Evolutionary conservation across 2,797 vertebrate species (phyloP).

Genomic region (Rhinogobio ventralis): DNA sequence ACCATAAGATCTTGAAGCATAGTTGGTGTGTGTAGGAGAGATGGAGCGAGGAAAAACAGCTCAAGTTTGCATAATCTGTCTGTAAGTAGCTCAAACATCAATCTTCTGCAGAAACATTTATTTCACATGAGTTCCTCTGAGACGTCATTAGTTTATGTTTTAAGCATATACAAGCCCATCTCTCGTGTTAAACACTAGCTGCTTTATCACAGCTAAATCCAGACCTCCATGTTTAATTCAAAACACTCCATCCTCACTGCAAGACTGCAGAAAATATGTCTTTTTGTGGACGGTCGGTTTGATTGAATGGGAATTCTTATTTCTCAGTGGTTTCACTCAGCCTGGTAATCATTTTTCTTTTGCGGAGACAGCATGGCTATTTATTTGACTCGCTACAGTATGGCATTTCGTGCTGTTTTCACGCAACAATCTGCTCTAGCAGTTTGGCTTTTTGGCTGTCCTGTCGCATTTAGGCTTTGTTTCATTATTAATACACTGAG

Average conservation of each 20-base stretch:
- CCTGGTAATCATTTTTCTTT: not conserved
- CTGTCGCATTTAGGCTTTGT: conserved; percentile 28
- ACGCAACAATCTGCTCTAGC: conserved; percentile 25
- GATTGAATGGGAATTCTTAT: conserved; percentile 24
- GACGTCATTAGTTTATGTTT: conserved; percentile 36
- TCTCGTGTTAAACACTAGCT: conserved; percentile 5
- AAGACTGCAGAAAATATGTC: not conserved
- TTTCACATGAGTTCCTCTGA: conserved; percentile 35
- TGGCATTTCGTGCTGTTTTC: conserved; percentile 15
- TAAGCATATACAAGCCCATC: conserved; percentile 16
- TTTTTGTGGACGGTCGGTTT: conserved; percentile 18
- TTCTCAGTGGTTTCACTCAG: conserved; percentile 12
- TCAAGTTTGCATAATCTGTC: conserved; percentile 27
- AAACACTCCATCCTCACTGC: not conserved
- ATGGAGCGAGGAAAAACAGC: not conserved
- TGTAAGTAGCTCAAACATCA: conserved; percentile 6
- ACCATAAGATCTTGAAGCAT: conserved; percentile 1
- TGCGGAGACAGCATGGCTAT: conserved; percentile 14
- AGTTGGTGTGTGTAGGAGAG: conserved; percentile 8
- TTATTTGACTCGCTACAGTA: conserved; percentile 6
- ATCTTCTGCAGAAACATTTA: conserved; percentile 24
- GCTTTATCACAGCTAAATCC: conserved; percentile 34
- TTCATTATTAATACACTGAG: conserved; percentile 38
- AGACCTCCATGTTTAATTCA: conserved; percentile 52
- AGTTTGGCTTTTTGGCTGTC: conserved; percentile 29